Percentiles rank a stretch among this genome's conserved stretches.
phyloP scores from a whole-genome alignment of 2,888 invertebrate genomes.

The Anthrax anthrax region DNA sequence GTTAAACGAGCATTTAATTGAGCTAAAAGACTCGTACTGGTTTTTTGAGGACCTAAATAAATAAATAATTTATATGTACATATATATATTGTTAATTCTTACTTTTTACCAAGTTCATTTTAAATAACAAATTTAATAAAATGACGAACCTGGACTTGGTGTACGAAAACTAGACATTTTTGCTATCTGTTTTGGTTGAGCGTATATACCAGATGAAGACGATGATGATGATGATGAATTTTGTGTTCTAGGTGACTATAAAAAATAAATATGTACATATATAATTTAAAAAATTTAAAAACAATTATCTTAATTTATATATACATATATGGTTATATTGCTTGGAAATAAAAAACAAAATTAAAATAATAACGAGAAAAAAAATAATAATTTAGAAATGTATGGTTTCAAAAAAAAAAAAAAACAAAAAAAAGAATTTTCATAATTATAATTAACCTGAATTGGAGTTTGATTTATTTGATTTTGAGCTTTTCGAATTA shows the following conservation, averaged over 20 bases:
- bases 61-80: not conserved
- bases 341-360: constrained; percentile 1
- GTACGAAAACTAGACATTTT: constrained; percentile 34
- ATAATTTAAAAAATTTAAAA: not conserved
- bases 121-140: not conserved
- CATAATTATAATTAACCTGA: constrained; percentile 19
- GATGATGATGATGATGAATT: constrained; percentile 18
- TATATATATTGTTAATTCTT: not conserved
- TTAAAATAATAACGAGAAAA: not conserved
- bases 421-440: too few relatives aligned
- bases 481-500: constrained; percentile 42
- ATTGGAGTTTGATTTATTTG: constrained; percentile 17
- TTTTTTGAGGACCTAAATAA: constrained; percentile 24
- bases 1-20: constrained; percentile 30
- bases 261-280: not conserved
- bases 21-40: constrained; percentile 33
- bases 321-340: too few relatives aligned
- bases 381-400: not conserved
- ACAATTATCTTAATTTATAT: too few relatives aligned
- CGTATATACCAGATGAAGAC: constrained; percentile 30
- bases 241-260: constrained; percentile 31
- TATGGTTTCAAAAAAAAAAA: not conserved
- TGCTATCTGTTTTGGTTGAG: constrained; percentile 32
- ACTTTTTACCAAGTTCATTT: too few relatives aligned
- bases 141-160: constrained; percentile 20